Evolutionary conservation across 2,797 vertebrate genomes (phyloP), one percentile per base, ranked within the genome.

Genomic region (Pogonophryne albipinna): DNA sequence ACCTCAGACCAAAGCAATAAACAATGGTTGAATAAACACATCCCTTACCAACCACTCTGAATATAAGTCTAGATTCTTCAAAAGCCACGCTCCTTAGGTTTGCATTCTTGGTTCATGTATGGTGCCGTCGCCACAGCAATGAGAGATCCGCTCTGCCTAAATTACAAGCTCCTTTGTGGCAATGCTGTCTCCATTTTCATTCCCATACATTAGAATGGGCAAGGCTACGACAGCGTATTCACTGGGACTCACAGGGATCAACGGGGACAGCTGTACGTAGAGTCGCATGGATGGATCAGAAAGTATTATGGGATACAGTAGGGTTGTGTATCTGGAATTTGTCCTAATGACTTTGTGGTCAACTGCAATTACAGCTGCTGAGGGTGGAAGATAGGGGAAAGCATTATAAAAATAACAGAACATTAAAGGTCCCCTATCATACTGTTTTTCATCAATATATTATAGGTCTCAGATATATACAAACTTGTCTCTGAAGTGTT

Each of bases 21-120:
- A 93, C 93, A 94, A 92, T 85, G 91, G 85, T 85, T 91, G 87
- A 93, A 91, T 93, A 92, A 94, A 92, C 91, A 92, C 92, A 89
- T 89, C 87, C 90, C 74, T 89, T 76, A 89, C 83, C 86, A 88
- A 89, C 89, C 90, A 64, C 87, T 87, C 85, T 82, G 85, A 91
- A 90, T 88, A 83, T 82, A 90, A 90, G 87, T 88, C 87, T 65
- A 83, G 83, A 90, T 85, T 86, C 87, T 90, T 89, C 87, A 88
- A 88, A 91, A 90, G 89, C 85, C 85, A 58, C 84, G 80, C 72
- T 86, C 81, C 82, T 91, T 73, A 71, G 80, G 79, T 82, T 75
- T 85, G 90, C 90, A 89, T 91, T 92, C 90, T 86, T 91, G 87
- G 83, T 89, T 87, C 89, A 85, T 90, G 87, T 90, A 91, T 89